Evolutionary conservation across 1,140 invertebrate genomes (phyloP).

Genomic region (Hyles vespertilio): DNA sequence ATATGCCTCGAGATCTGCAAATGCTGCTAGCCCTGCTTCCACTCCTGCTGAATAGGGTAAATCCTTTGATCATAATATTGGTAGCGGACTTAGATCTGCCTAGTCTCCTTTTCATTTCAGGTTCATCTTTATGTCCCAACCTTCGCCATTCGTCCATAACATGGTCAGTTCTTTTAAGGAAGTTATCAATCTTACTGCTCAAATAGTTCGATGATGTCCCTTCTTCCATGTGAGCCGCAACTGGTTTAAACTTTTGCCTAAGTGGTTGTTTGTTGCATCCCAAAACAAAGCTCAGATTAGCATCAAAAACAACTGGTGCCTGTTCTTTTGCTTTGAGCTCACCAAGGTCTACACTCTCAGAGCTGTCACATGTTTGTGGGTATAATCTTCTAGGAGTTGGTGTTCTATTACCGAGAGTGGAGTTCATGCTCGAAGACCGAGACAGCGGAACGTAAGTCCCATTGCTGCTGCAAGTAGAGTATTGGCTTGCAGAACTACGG

Average conservation of each 20-base stretch:
- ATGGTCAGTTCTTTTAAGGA: slow-evolving; percentile 88
- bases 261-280: slow-evolving; percentile 82
- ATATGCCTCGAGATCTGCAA: slow-evolving; percentile 72
- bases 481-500: slow-evolving; percentile 60
- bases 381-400: slow-evolving; percentile 79
- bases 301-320: slow-evolving; percentile 87
- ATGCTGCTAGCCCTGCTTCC: slow-evolving; percentile 72
- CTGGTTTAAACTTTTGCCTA: slow-evolving; percentile 80
- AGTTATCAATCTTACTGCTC: slow-evolving; percentile 85
- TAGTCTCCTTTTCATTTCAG: slow-evolving; percentile 64
- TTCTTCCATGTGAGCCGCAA: slow-evolving; percentile 84
- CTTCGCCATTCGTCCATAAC: slow-evolving; percentile 89
- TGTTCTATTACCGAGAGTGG: slow-evolving; percentile 56
- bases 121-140: slow-evolving; percentile 77
- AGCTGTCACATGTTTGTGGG: slow-evolving; percentile 77
- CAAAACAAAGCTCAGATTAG: slow-evolving; percentile 86
- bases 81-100: slow-evolving; percentile 84
- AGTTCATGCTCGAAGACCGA: slow-evolving; percentile 65
- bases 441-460: slow-evolving; percentile 58
- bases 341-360: slow-evolving; percentile 68
- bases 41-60: slow-evolving; percentile 81
- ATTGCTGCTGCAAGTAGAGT: slow-evolving; percentile 70
- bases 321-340: slow-evolving; percentile 80
- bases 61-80: slow-evolving; percentile 87
- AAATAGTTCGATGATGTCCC: slow-evolving; percentile 85